phyloP scores from a whole-genome alignment of 2,888 invertebrate species.

The Helobdella robusta region DNA sequence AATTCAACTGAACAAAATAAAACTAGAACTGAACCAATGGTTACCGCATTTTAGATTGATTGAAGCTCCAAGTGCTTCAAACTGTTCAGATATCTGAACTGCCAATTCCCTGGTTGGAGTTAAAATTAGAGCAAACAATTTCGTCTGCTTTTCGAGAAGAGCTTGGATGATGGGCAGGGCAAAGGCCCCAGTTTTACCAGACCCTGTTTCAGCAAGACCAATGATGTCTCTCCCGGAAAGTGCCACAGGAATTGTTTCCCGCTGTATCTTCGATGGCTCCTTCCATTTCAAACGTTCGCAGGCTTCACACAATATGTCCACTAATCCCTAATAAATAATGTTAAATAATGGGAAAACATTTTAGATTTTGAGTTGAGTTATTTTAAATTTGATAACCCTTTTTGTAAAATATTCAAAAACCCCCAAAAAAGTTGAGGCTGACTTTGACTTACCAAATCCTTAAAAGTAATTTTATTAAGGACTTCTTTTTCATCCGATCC shows the following conservation, averaged over 20 bases:
- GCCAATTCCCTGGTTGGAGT: conserved; percentile 96
- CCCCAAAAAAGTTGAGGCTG: too few relatives aligned
- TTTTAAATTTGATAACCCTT: too few relatives aligned
- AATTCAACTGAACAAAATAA: too few relatives aligned
- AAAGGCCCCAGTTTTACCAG: conserved; percentile 51
- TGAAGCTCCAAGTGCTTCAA: conserved; percentile 77
- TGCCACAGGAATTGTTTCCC: conserved; percentile 77
- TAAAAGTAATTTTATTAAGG: too few relatives aligned
- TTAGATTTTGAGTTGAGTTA: too few relatives aligned
- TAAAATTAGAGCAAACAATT: conserved; percentile 61
- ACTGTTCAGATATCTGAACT: conserved; percentile 95
- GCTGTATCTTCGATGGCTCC: conserved; percentile 84
- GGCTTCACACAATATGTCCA: conserved; percentile 79
- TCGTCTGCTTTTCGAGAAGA: conserved; percentile 59
- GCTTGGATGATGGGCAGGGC: conserved; percentile 33
- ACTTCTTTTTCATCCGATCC: too few relatives aligned
- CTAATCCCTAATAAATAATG: conserved; percentile 59
- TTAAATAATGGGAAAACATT: too few relatives aligned
- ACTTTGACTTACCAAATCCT: too few relatives aligned
- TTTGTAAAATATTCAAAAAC: too few relatives aligned
- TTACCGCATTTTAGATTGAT: conserved; percentile 79
- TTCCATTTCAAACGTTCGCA: conserved; percentile 89
- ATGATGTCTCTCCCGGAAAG: conserved; percentile 68
- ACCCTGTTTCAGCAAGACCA: conserved; percentile 73
- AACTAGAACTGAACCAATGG: too few relatives aligned